A percentile compares a stretch with the other conserved stretches of the same genome.
phyloP scores from a whole-genome alignment of 1,140 invertebrate species.

The Steinernema feltiae region DNA sequence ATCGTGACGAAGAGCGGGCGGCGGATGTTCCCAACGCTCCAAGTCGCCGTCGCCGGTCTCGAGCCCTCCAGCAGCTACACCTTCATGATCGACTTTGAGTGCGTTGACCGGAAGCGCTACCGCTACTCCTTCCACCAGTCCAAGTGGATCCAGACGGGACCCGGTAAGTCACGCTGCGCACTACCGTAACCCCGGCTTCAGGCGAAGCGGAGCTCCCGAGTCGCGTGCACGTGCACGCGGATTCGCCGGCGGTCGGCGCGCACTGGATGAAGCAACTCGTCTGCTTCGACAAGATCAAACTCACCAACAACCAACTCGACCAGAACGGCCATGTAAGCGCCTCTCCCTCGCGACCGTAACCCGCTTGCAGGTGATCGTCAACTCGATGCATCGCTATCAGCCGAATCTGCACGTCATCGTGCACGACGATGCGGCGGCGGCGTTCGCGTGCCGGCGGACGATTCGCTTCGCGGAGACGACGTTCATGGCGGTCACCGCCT shows the following conservation, averaged over 20 bases:
- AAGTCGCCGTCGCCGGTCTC: conserved; percentile 76
- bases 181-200: conserved; percentile 61
- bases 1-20: conserved; percentile 98
- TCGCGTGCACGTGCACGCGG: conserved; percentile 90
- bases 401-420: conserved; percentile 82
- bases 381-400: conserved; percentile 98
- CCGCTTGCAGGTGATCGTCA: conserved; percentile 76
- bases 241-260: conserved; percentile 84
- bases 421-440: conserved; percentile 72
- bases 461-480: conserved; percentile 90
- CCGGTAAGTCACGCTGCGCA: conserved; percentile 29
- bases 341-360: conserved; percentile 5
- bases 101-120: conserved; percentile 91
- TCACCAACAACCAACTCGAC: conserved; percentile 97
- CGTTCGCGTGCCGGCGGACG: conserved; percentile 67
- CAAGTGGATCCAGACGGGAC: conserved; percentile 51
- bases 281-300: conserved; percentile 93
- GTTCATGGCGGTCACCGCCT: conserved; percentile 96
- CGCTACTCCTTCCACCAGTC: conserved; percentile 93
- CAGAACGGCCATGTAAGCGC: conserved; percentile 90
- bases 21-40: conserved; percentile 93
- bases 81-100: conserved; percentile 93
- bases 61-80: conserved; percentile 83
- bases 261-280: conserved; percentile 98
- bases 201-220: conserved; percentile 88